Evolutionary conservation across 2,113 vertebrate genomes (phyloP).

Genomic region (Rutilus rutilus): DNA sequence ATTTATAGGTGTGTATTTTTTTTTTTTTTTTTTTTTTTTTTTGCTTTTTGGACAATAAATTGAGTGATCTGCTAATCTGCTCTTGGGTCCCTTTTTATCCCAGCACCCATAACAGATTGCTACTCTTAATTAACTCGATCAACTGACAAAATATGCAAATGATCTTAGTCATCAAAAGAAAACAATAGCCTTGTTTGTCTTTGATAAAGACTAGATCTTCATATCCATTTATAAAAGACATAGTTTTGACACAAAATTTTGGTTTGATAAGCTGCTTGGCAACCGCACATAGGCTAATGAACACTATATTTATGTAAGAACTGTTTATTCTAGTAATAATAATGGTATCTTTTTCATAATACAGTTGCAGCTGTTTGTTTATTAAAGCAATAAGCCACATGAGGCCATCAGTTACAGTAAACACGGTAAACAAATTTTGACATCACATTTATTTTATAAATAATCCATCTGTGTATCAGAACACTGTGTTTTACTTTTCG

Average conservation of each 20-base stretch:
- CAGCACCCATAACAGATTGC: conserved; percentile 46
- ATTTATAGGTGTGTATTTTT: too few relatives aligned
- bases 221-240: neutral
- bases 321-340: neutral
- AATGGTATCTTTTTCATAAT: neutral
- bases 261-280: neutral
- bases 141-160: conserved; percentile 22
- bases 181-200: conserved; percentile 6
- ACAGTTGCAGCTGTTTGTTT: neutral
- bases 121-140: conserved; percentile 3
- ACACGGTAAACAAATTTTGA: neutral
- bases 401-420: neutral
- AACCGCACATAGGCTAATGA: neutral
- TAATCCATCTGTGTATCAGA: neutral
- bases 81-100: too few relatives aligned
- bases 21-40: too few relatives aligned
- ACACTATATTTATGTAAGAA: neutral
- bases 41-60: too few relatives aligned
- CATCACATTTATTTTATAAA: neutral
- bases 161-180: neutral
- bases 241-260: neutral
- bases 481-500: neutral
- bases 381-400: neutral
- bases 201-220: neutral
- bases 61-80: too few relatives aligned